Base-by-base conservation (phyloP, 2,113 vertebrate species). In the Chascanopsetta lugubris region DNA sequence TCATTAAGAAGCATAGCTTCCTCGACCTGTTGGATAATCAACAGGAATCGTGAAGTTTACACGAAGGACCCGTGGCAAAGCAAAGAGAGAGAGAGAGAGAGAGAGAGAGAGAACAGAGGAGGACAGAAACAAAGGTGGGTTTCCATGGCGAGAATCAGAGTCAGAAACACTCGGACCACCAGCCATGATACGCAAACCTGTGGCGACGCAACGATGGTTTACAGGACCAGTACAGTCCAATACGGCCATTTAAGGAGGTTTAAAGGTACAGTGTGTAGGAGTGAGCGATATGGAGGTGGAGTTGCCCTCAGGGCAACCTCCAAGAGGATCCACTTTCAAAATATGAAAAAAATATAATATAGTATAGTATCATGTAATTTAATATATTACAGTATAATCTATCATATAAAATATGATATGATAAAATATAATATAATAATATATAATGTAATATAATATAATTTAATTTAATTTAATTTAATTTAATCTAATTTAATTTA, bases 1-100 rank as follows among this genome's bases (percentile, higher is more conserved):
- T 93, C 91, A 93, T 93, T 92, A 88, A 93, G 93, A 90, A 93
- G 91, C 92, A 92, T 91, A 72, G 91, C 88, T 91, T 93, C 92
- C 88, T 93, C 92, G 87, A 92, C 93, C 91, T 92, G 91, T 92
- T 91, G 92, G 87, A 88, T 90, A 91, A 92, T 90, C 91, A 92
- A 93, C 88, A 93, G 91, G 88, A 90, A 90, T 90, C 18, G 90
- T 93, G 89, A 92, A 90, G 86, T 89, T 92, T 92, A 84, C 87
- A 91, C 90, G 90, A 85, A 89, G 89, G 84, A 91, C 84, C 72
- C 69, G 83, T 80, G 87, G 87, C 85, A 88, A 82, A 83, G 56
- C 75, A 82, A 89, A 90, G 91, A 90, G 85, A 89, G 91, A 90
- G 80, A 85, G 83, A 90, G 20, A 80, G 85, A 89, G 58, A 72